Percentiles rank a stretch among this genome's conserved stretches.
Evolutionary conservation across 2,797 vertebrate species (phyloP).

Genomic region (Sebastes alutus): DNA sequence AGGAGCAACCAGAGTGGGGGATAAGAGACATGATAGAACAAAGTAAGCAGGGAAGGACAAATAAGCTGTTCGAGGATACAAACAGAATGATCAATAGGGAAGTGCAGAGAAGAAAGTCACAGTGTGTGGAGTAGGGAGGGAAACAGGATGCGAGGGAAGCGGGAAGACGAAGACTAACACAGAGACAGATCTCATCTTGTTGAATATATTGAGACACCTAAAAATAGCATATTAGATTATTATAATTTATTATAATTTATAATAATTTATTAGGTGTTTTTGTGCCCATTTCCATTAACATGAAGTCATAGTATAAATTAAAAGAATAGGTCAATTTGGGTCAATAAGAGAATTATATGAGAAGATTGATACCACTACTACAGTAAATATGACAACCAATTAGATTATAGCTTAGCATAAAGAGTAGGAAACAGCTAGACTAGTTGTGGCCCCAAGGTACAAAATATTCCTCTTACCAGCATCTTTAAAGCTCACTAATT

Average conservation of each 20-base stretch:
- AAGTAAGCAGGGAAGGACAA: constrained; percentile 55
- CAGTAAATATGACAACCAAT: not conserved
- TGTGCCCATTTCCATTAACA: not conserved
- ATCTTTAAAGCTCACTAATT: not conserved
- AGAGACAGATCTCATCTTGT: not conserved
- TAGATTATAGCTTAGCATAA: not conserved
- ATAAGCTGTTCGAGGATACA: constrained; percentile 53
- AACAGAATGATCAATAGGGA: constrained; percentile 61
- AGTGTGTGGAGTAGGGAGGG: not conserved
- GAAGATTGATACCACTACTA: not conserved
- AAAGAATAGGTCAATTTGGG: not conserved
- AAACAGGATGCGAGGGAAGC: not conserved
- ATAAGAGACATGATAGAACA: constrained; percentile 53
- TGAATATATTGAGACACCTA: not conserved
- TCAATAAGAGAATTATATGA: not conserved
- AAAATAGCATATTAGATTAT: not conserved
- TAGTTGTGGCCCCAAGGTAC: not conserved
- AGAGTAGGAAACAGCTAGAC: not conserved
- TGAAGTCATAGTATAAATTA: not conserved
- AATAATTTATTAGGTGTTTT: not conserved
- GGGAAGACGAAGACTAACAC: not conserved
- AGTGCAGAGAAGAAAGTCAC: constrained; percentile 15
- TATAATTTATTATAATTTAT: not conserved
- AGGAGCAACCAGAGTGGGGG: constrained; percentile 24
- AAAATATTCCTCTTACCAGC: not conserved